These are phyloP conservation scores for Agapostemon virescens DNA, from an alignment of 2,888 invertebrate genomes.

Conservation along the genomic window DNA sequence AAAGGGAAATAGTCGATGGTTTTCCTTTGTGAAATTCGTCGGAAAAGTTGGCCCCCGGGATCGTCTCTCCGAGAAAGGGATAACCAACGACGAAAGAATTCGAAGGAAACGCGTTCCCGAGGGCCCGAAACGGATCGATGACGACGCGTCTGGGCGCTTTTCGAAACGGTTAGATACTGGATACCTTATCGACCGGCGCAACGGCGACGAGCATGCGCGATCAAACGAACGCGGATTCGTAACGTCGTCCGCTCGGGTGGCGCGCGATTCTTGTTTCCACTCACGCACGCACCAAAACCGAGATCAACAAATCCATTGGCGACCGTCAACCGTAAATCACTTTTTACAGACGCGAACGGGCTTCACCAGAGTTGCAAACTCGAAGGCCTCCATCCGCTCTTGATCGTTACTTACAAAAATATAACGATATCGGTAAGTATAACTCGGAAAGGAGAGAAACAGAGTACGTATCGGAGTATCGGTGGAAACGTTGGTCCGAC, in stretches of 20 bases:
- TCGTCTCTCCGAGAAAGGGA: background rate
- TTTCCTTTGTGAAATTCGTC: background rate
- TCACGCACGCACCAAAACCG: background rate
- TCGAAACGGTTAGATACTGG: conserved; percentile 15
- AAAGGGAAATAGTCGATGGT: background rate
- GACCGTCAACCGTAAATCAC: background rate
- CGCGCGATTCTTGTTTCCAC: background rate
- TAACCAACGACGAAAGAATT: background rate
- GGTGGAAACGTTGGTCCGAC: conserved; percentile 7
- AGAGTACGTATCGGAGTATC: too few species aligned
- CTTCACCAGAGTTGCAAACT: conserved; percentile 78
- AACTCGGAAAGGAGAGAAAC: background rate
- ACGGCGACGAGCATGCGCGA: conserved; percentile 37
- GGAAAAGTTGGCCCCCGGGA: background rate
- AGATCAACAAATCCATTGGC: background rate
- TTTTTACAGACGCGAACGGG: conserved; percentile 33
- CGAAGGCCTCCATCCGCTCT: conserved; percentile 79
- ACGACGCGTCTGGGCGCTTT: conserved; percentile 23
- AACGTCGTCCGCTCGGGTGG: background rate
- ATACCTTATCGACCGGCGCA: conserved; percentile 33
- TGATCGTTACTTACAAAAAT: conserved; percentile 80
- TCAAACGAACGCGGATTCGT: background rate
- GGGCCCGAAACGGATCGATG: conserved; percentile 36
- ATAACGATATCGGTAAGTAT: conserved; percentile 78
- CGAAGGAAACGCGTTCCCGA: background rate